Conservation (phyloP, 2,113 vertebrate genomes). For the Dasyurus viverrinus region DNA sequence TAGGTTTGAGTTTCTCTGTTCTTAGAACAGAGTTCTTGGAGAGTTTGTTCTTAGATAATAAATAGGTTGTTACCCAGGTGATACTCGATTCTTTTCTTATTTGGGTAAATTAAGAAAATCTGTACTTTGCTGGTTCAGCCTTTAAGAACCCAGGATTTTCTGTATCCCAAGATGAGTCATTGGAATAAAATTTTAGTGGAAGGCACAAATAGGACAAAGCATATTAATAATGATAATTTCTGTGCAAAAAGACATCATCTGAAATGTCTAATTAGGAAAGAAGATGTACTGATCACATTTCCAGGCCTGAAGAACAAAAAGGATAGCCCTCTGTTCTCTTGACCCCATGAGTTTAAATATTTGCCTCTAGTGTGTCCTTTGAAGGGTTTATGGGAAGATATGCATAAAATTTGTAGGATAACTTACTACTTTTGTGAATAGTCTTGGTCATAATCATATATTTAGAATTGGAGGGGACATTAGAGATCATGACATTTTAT, state of each 20-base stretch:
- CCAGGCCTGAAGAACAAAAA: neutral
- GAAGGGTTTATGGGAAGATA: neutral
- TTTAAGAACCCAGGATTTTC: neutral
- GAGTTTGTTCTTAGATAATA: neutral
- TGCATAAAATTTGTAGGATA: neutral
- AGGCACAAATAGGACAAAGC: neutral
- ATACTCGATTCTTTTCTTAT: neutral
- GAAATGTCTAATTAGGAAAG: neutral
- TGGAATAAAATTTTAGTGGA: neutral
- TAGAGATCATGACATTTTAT: neutral
- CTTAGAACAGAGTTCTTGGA: neutral
- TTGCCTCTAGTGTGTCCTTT: neutral
- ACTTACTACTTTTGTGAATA: neutral
- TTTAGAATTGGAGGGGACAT: neutral
- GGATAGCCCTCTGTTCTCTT: neutral
- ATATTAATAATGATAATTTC: neutral
- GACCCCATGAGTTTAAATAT: neutral
- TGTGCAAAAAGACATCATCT: neutral
- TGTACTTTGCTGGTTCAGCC: neutral
- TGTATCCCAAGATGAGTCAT: neutral
- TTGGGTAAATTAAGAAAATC: neutral
- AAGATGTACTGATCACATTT: neutral
- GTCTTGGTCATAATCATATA: neutral
- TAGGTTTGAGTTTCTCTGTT: neutral
- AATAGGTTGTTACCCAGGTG: neutral